Percentiles rank a stretch among this genome's conserved stretches.
Conservation (phyloP, 2,888 invertebrate species). For the Molorchus minor region DNA sequence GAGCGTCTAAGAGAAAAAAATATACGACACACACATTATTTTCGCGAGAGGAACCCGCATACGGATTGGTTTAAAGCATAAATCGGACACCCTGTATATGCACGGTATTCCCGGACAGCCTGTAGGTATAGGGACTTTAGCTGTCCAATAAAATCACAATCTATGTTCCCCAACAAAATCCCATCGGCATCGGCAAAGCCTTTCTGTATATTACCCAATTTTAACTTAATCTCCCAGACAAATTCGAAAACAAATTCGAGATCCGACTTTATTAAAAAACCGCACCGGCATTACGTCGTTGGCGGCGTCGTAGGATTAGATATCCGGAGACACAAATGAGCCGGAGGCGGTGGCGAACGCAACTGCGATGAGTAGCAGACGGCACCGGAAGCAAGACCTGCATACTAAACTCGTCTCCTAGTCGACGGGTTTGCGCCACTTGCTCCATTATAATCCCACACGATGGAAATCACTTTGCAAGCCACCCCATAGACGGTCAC, state of each 20-base stretch:
- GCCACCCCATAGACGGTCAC: constrained; percentile 17
- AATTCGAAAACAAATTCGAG: constrained; percentile 10
- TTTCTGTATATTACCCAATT: constrained; percentile 19
- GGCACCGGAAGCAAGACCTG: constrained; percentile 54
- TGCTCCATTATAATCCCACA: constrained; percentile 47
- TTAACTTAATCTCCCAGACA: constrained; percentile 12
- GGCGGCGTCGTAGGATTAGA: constrained; percentile 38
- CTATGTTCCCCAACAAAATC: too few relatives aligned
- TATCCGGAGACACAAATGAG: constrained; percentile 46
- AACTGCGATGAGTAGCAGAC: constrained; percentile 58
- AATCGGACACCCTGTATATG: too few relatives aligned
- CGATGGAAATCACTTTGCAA: constrained; percentile 46
- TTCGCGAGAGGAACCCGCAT: too few relatives aligned
- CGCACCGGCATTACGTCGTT: constrained; percentile 21
- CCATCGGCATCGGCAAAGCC: constrained; percentile 22
- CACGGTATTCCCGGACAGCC: too few relatives aligned
- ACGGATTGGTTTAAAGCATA: too few relatives aligned
- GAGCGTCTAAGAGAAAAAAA: too few relatives aligned
- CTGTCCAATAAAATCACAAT: too few relatives aligned
- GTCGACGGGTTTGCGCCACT: constrained; percentile 42
- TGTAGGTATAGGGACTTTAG: too few relatives aligned
- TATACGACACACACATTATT: too few relatives aligned
- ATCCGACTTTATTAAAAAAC: constrained; percentile 32
- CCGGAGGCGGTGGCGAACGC: constrained; percentile 42
- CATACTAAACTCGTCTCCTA: constrained; percentile 53